Base-by-base conservation (phyloP, 2,797 vertebrate genomes). In the Macroramphosus scolopax region DNA sequence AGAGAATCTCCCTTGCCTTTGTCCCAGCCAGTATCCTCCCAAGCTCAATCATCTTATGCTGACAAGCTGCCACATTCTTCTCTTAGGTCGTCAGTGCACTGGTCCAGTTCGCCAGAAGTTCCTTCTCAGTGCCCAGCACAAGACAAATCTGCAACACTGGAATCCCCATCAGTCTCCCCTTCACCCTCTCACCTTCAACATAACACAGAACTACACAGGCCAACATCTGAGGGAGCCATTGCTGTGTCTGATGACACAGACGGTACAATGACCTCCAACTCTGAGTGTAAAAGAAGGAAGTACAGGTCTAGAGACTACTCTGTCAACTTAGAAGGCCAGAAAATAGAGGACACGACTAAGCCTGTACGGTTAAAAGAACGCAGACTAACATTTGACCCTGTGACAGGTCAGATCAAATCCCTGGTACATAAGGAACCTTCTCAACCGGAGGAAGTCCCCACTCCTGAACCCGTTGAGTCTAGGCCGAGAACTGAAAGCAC, bases 351-450 rank as follows among this genome's bases (percentile, higher is more conserved):
- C 34, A 88, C 89, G 3, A 92, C 92, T 29, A 99, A 98, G 76
- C 95, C 95, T 1, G 95, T 96, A 24, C 87, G 95, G 42, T 96
- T 98, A 95, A 99, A 98, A 95, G 96, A 98, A 67, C 94, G 96
- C 39, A 92, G 93, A 53, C 88, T 99, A 73, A 99, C 94, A 5
- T 99, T 98, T 84, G 96, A 99, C 79, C 94, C 94, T 1, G 93
- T 94, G 78, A 99, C 97, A 0, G 93, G 97, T 85, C 95, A 99
- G 88, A 98, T 99, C 76, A 98, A 94, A 91, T 92, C 92, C 79
- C 84, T 96, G 80, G 91, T 93, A 68, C 93, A 93, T 69, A 95
- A 94, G 90, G 96, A 98, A 84, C 91, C 92, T 42, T 91, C 90
- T 80, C 92, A 80, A 67, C 86, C 87, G 4, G 93, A 94, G 60